Evolutionary conservation across 2,113 vertebrate species (phyloP).

Genomic region (Vimba vimba): DNA sequence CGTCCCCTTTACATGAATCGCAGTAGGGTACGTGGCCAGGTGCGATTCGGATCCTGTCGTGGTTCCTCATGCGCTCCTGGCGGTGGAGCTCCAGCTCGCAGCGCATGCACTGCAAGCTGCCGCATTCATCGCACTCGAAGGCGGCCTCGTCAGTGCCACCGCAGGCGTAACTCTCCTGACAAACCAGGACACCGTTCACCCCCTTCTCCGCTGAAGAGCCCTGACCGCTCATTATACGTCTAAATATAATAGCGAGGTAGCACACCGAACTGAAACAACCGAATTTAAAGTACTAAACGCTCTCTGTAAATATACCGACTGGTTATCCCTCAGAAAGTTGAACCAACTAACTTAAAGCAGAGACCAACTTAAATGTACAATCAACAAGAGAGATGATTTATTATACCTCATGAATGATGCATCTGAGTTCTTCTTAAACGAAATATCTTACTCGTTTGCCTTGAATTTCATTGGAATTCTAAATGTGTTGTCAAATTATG

Average conservation of each 20-base stretch:
- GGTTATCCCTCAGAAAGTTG: background rate
- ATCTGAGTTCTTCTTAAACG: background rate
- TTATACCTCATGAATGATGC: background rate
- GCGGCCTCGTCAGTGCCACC: slow-evolving; percentile 89
- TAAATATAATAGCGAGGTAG: slow-evolving; percentile 6
- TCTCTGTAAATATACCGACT: background rate
- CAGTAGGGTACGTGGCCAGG: slow-evolving; percentile 91
- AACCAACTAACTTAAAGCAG: background rate
- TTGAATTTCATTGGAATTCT: slow-evolving; percentile 31
- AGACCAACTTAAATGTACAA: slow-evolving; percentile 8
- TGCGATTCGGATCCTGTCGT: slow-evolving; percentile 88
- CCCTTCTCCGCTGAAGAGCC: slow-evolving; percentile 81
- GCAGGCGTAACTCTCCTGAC: slow-evolving; percentile 96
- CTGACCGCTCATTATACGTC: slow-evolving; percentile 83
- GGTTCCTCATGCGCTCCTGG: slow-evolving; percentile 89
- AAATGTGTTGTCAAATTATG: slow-evolving; percentile 31
- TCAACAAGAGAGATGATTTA: background rate
- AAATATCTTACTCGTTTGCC: background rate
- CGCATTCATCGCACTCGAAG: slow-evolving; percentile 95
- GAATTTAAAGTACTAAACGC: background rate
- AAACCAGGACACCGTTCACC: slow-evolving; percentile 80
- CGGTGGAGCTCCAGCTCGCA: slow-evolving; percentile 94
- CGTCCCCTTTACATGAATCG: slow-evolving; percentile 89
- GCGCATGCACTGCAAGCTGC: slow-evolving; percentile 90
- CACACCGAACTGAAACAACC: slow-evolving; percentile 1